These are phyloP conservation scores for Ormia ochracea DNA, from an alignment of 2,888 invertebrate genomes.

Conservation along the genomic window DNA sequence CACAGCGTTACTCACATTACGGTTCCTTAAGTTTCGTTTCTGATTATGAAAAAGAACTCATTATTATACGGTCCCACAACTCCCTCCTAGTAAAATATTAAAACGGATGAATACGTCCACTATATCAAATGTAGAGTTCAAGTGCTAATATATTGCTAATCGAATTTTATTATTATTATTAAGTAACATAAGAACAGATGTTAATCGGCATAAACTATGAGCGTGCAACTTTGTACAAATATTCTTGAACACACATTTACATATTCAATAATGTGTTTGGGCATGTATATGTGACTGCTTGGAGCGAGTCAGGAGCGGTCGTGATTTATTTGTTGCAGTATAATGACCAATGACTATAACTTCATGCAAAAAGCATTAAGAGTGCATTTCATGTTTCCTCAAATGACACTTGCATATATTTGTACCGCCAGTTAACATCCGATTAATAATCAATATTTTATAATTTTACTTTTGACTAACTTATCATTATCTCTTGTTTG, in stretches of 20 bases:
- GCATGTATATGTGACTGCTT: conserved; percentile 42
- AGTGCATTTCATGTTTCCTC: background rate
- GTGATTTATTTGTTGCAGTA: conserved; percentile 35
- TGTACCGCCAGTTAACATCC: conserved; percentile 5
- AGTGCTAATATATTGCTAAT: conserved; percentile 28
- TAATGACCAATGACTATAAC: conserved; percentile 5
- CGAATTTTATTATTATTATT: conserved; percentile 14
- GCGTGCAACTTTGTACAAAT: background rate
- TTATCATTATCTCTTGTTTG: background rate
- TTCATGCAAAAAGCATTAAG: background rate
- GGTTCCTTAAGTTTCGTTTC: too few species aligned
- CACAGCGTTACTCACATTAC: too few species aligned
- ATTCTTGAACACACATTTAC: background rate
- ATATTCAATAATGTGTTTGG: conserved; percentile 45
- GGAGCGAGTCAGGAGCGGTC: conserved; percentile 55
- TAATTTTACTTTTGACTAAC: background rate
- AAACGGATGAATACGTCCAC: too few species aligned
- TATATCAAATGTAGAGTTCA: background rate
- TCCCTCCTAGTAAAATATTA: too few species aligned
- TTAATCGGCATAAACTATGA: conserved; percentile 6
- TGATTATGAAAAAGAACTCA: too few species aligned
- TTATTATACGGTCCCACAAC: too few species aligned
- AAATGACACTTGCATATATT: conserved; percentile 12
- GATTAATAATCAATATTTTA: conserved; percentile 8
- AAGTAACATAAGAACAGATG: conserved; percentile 30